phyloP scores from a whole-genome alignment of 2,113 vertebrate genomes.

The Chelonoidis abingdonii region DNA sequence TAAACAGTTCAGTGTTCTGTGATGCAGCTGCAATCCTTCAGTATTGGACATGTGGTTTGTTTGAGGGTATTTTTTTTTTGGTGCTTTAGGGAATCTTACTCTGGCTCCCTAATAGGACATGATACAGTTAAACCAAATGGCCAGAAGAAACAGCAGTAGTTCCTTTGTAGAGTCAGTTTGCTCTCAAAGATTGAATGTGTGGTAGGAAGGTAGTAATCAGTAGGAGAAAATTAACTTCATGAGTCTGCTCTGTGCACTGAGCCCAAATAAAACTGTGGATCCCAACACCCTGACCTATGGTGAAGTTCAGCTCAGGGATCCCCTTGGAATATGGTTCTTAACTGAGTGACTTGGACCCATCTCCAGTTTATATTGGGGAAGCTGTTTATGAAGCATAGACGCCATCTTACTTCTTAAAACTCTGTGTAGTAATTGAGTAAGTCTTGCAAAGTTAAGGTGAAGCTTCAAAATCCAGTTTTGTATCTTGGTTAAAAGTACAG shows the following conservation, averaged over 20 bases:
- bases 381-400: too few species aligned
- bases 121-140: neutral
- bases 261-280: neutral
- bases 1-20: neutral
- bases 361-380: too few species aligned
- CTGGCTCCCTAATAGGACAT: neutral
- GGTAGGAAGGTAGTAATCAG: neutral
- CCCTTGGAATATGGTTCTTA: too few species aligned
- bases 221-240: neutral
- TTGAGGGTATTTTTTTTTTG: neutral
- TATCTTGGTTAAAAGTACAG: too few species aligned
- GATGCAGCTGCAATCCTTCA: neutral
- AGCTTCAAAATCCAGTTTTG: too few species aligned
- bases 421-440: too few species aligned
- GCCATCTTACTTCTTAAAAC: too few species aligned
- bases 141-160: neutral
- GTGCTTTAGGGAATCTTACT: neutral
- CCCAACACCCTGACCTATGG: neutral
- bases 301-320: too few species aligned
- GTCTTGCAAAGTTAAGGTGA: too few species aligned
- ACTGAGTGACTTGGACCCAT: too few species aligned
- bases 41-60: neutral
- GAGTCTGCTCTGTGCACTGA: neutral
- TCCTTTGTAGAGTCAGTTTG: neutral
- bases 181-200: neutral